Percentiles rank a stretch among this genome's conserved stretches.
Conservation (phyloP, 2,888 invertebrate genomes). For the Phengaris arion region DNA sequence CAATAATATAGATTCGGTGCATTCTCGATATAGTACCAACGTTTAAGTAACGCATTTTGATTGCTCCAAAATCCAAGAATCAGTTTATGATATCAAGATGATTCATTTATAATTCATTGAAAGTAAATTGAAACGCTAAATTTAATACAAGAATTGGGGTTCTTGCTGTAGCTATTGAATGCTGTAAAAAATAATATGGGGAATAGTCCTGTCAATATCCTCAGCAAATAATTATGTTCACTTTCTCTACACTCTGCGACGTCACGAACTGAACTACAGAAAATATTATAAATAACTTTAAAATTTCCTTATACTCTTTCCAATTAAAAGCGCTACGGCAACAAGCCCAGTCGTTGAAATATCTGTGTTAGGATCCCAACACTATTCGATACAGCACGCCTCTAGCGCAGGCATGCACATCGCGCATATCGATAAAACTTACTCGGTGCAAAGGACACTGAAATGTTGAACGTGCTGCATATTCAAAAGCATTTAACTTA, state of each 20-base stretch:
- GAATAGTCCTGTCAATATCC: background rate
- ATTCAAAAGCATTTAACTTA: background rate
- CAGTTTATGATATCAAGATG: no score
- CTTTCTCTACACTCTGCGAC: constrained; percentile 24
- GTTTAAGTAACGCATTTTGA: no score
- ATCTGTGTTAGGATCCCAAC: constrained; percentile 46
- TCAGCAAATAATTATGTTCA: background rate
- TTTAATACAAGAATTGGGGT: no score
- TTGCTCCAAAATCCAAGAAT: no score
- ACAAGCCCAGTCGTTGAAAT: constrained; percentile 42
- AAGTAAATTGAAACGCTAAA: no score
- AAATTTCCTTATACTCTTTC: constrained; percentile 40
- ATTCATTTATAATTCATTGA: no score
- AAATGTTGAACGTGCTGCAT: background rate
- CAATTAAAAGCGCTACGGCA: constrained; percentile 67
- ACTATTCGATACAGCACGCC: constrained; percentile 44
- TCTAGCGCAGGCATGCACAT: constrained; percentile 37
- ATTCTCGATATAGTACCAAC: no score
- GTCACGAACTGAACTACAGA: constrained; percentile 33
- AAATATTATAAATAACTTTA: constrained; percentile 33
- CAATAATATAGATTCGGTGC: no score
- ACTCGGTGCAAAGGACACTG: background rate
- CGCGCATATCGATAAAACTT: constrained; percentile 13
- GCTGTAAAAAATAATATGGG: background rate
- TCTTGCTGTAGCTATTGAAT: background rate